These are phyloP conservation scores for Chondrosia reniformis DNA, from an alignment of 37 sponge, comb jelly and placozoan genomes.

Conservation along the genomic window DNA sequence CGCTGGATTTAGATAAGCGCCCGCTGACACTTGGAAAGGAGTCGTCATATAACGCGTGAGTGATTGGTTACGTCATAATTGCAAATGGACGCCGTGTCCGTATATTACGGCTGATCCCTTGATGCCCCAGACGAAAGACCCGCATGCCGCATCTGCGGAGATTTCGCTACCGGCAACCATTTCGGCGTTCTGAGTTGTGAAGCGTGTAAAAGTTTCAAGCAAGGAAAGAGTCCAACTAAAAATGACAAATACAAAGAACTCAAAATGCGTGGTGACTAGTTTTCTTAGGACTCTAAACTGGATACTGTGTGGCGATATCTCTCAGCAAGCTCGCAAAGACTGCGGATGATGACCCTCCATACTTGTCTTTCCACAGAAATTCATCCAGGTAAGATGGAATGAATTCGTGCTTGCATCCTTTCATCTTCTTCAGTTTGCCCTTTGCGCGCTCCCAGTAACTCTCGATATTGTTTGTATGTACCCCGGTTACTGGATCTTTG, in stretches of 20 bases:
- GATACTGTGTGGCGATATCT: slow-evolving; percentile 45
- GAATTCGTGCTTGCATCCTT: slow-evolving; percentile 24
- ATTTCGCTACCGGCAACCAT: slow-evolving; percentile 84
- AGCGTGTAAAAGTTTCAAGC: slow-evolving; percentile 93
- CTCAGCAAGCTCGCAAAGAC: slow-evolving; percentile 17
- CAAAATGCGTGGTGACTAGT: no score
- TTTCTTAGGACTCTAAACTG: slow-evolving; percentile 10
- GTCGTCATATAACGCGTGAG: no score
- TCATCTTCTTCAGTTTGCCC: slow-evolving; percentile 61
- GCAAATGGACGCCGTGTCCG: no score
- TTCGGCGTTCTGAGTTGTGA: slow-evolving; percentile 89
- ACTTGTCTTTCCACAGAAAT: slow-evolving; percentile 66
- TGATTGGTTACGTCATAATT: no score
- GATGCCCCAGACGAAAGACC: no score
- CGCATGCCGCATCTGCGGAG: slow-evolving; percentile 91
- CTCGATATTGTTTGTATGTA: slow-evolving; percentile 65
- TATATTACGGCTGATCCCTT: no score
- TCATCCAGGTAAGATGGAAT: slow-evolving; percentile 65
- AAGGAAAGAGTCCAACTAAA: slow-evolving; percentile 73
- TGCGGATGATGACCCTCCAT: slow-evolving; percentile 2
- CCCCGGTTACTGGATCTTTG: slow-evolving; percentile 50
- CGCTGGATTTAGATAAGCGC: no score
- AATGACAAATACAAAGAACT: no score
- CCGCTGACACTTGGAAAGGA: no score
- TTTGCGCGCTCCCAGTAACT: slow-evolving; percentile 67